These are phyloP conservation scores for Sycophila sp. DNA, from an alignment of 1,140 invertebrate species.

Conservation along the genomic window DNA sequence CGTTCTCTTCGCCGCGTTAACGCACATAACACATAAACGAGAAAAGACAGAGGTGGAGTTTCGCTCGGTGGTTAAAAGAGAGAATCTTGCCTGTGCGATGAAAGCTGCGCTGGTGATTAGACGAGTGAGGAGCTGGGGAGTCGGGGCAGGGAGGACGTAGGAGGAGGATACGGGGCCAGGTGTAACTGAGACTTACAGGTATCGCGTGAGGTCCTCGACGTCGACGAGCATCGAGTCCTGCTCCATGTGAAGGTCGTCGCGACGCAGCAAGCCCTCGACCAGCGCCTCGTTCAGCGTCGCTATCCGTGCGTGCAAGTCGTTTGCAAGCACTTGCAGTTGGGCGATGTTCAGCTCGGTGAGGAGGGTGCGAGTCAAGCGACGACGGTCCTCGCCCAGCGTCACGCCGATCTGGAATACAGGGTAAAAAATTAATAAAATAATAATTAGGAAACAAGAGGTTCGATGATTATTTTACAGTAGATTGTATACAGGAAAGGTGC, in stretches of 20 bases:
- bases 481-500: too few species aligned
- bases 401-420: slow-evolving; percentile 88
- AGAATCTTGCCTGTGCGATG: slow-evolving; percentile 9
- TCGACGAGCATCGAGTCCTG: slow-evolving; percentile 97
- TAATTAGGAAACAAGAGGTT: too few species aligned
- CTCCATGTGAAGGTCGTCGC: slow-evolving; percentile 95
- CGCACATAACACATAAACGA: background rate
- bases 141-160: background rate
- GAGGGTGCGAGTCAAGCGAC: slow-evolving; percentile 82
- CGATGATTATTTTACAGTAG: too few species aligned
- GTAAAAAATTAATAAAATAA: too few species aligned
- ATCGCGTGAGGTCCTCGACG: slow-evolving; percentile 94
- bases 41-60: background rate
- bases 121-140: background rate
- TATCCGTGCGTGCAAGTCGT: slow-evolving; percentile 93
- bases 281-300: slow-evolving; percentile 90
- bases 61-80: background rate
- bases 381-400: slow-evolving; percentile 81
- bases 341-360: slow-evolving; percentile 93
- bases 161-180: background rate
- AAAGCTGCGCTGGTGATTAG: slow-evolving; percentile 1
- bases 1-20: background rate
- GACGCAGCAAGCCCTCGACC: slow-evolving; percentile 85
- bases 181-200: slow-evolving; percentile 74
- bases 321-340: slow-evolving; percentile 94